phyloP scores from a whole-genome alignment of 1,140 invertebrate species.

The Vollenhovia emeryi region DNA sequence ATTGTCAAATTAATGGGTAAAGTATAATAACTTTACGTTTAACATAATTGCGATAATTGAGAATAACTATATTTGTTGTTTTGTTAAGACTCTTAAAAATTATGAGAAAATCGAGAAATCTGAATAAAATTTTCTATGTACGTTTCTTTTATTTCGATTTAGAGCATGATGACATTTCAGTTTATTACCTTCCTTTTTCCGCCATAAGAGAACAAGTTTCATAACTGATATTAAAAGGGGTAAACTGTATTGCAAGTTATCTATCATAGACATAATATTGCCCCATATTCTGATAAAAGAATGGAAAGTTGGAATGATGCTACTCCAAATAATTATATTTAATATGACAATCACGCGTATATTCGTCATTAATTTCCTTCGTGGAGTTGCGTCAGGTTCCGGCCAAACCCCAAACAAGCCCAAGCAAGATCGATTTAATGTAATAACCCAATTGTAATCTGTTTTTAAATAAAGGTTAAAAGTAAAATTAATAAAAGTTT shows the following conservation, averaged over 20 bases:
- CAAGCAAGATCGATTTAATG: conserved; percentile 2
- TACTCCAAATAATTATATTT: not conserved
- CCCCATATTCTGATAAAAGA: not conserved
- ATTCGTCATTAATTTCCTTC: not conserved
- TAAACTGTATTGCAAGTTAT: conserved; percentile 32
- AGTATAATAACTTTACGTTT: not conserved
- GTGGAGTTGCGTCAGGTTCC: not conserved
- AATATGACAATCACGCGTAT: not conserved
- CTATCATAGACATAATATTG: not conserved
- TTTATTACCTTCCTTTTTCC: not conserved
- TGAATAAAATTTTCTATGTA: not conserved
- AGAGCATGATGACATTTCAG: not conserved
- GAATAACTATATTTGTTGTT: not conserved
- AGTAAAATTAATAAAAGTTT: not conserved
- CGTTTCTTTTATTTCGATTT: not conserved
- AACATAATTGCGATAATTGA: not conserved
- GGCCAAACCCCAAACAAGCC: not conserved
- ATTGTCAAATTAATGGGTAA: not conserved
- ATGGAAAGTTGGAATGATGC: not conserved
- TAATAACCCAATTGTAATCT: conserved; percentile 10
- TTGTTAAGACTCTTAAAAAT: not conserved
- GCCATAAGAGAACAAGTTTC: not conserved
- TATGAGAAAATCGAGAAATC: not conserved
- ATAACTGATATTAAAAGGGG: conserved; percentile 10
- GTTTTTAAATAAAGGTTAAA: not conserved